phyloP scores from a whole-genome alignment of 2,888 invertebrate species.

The Petrolisthes cinctipes region DNA sequence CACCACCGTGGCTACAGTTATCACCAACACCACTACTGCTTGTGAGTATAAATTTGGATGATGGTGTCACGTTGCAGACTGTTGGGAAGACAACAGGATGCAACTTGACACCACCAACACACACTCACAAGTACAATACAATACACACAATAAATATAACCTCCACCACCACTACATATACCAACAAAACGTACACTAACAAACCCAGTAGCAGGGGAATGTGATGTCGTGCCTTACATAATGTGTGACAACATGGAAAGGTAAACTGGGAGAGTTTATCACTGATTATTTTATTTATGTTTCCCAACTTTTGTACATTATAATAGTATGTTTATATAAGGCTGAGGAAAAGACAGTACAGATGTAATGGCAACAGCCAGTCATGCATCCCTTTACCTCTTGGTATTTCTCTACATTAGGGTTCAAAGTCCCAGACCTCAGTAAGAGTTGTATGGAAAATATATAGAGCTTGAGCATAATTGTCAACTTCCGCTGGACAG shows the following conservation, averaged over 20 bases:
- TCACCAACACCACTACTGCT: too few relatives aligned
- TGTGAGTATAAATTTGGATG: not conserved
- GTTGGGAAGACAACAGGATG: not conserved
- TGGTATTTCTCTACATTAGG: slow-evolving; percentile 47
- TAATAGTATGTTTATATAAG: slow-evolving; percentile 46
- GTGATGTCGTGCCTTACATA: slow-evolving; percentile 17
- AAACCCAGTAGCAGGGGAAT: not conserved
- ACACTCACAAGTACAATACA: slow-evolving; percentile 1
- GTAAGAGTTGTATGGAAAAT: slow-evolving; percentile 29
- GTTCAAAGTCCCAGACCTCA: slow-evolving; percentile 45
- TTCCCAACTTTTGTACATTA: slow-evolving; percentile 61
- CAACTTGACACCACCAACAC: not conserved
- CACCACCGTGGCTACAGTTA: not conserved
- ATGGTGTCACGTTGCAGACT: not conserved
- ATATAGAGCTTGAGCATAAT: slow-evolving; percentile 40
- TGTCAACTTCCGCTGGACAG: slow-evolving; percentile 54
- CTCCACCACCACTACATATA: not conserved
- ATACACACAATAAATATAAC: not conserved
- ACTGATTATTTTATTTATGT: slow-evolving; percentile 61
- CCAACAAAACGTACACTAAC: not conserved
- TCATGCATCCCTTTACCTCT: slow-evolving; percentile 61
- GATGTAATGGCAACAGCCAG: slow-evolving; percentile 49
- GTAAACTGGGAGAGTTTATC: slow-evolving; percentile 53
- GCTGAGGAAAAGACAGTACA: slow-evolving; percentile 54
- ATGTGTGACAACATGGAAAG: slow-evolving; percentile 44